Percentiles rank a stretch among this genome's conserved stretches.
Evolutionary conservation across 2,888 invertebrate species (phyloP).

Genomic region (Crematogaster levior): DNA sequence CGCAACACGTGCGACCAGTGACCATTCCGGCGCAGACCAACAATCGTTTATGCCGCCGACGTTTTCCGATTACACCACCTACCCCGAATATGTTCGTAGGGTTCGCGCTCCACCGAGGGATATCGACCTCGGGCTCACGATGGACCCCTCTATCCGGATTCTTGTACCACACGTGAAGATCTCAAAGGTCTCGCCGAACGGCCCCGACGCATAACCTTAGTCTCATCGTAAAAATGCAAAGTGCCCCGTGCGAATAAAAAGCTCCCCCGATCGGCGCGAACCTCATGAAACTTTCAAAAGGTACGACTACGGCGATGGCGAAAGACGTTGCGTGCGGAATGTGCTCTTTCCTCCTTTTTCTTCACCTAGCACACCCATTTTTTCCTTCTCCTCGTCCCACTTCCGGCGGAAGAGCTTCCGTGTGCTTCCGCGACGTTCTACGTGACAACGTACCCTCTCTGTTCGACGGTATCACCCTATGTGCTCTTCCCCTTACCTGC

Average conservation of each 20-base stretch:
- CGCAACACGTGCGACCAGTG: conserved; percentile 19
- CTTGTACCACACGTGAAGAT: conserved; percentile 60
- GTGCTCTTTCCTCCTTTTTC: conserved; percentile 62
- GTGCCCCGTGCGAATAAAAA: conserved; percentile 78
- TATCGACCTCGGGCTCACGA: conserved; percentile 50
- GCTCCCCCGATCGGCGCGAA: conserved; percentile 76
- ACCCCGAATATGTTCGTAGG: conserved; percentile 39
- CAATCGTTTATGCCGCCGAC: conserved; percentile 31
- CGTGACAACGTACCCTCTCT: conserved; percentile 58
- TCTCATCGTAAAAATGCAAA: conserved; percentile 81
- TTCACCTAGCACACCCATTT: conserved; percentile 33
- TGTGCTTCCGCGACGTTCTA: conserved; percentile 50
- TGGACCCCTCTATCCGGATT: conserved; percentile 46
- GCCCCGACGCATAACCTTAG: conserved; percentile 72
- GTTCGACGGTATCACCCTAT: conserved; percentile 52
- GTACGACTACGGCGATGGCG: conserved; percentile 60
- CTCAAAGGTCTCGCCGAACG: conserved; percentile 70
- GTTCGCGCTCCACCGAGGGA: conserved; percentile 32
- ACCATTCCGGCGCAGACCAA: not conserved
- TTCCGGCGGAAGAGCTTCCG: conserved; percentile 59
- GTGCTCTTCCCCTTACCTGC: conserved; percentile 36
- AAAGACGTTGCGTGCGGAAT: conserved; percentile 74
- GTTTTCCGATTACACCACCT: not conserved
- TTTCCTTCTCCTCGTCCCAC: conserved; percentile 17
- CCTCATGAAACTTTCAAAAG: conserved; percentile 82